Percentiles rank a stretch among this genome's conserved stretches.
These are phyloP conservation scores for Notoglanidium macrostoma DNA, from an alignment of 2,797 vertebrate genomes.

Conservation along the genomic window DNA sequence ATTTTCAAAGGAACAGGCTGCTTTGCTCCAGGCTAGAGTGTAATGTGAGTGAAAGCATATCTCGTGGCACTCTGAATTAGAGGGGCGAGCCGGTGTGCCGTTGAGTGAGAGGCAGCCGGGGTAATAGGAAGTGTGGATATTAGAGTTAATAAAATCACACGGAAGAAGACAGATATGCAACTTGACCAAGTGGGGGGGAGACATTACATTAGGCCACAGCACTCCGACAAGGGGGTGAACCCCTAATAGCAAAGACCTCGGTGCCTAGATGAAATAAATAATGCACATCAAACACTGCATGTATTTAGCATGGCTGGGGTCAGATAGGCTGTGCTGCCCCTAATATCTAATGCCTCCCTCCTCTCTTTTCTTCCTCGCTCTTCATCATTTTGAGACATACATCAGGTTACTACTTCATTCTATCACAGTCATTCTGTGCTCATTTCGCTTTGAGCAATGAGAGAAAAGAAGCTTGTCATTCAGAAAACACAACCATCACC, in stretches of 20 bases:
- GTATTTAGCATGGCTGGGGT: conserved; percentile 47
- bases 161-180: conserved; percentile 84
- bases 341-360: conserved; percentile 15
- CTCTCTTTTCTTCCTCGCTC: neutral
- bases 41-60: conserved; percentile 98
- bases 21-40: conserved; percentile 88
- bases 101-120: conserved; percentile 90
- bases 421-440: conserved; percentile 30
- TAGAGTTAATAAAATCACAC: conserved; percentile 94
- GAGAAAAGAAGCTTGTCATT: conserved; percentile 35
- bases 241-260: conserved; percentile 53
- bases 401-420: conserved; percentile 43
- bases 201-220: conserved; percentile 76
- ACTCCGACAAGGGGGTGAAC: conserved; percentile 75
- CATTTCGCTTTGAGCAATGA: conserved; percentile 24
- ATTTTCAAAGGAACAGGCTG: conserved; percentile 92
- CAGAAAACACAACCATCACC: conserved; percentile 46
- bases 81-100: conserved; percentile 85
- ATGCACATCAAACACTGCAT: conserved; percentile 41
- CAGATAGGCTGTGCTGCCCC: conserved; percentile 32
- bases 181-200: conserved; percentile 77
- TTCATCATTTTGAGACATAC: conserved; percentile 44
- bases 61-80: conserved; percentile 97
- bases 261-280: conserved; percentile 51
- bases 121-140: conserved; percentile 95